These are phyloP conservation scores for Natrix natrix DNA, from an alignment of 2,797 vertebrate species.

Conservation along the genomic window DNA sequence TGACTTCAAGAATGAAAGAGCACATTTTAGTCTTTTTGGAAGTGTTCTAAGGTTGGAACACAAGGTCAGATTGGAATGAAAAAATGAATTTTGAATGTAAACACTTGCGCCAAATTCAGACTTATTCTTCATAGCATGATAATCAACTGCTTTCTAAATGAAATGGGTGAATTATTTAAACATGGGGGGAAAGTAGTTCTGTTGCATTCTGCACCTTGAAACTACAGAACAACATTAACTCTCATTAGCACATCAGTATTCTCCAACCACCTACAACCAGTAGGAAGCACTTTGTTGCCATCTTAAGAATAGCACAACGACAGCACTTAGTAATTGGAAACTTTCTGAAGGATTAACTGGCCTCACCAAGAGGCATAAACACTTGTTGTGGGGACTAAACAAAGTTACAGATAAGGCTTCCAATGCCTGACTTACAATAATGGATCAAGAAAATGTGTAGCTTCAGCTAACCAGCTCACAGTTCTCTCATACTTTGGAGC, in stretches of 20 bases:
- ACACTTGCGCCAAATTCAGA: neutral
- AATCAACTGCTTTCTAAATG: neutral
- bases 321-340: neutral
- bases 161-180: neutral
- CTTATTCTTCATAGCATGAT: neutral
- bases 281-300: neutral
- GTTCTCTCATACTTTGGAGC: neutral
- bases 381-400: neutral
- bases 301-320: neutral
- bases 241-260: neutral
- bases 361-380: neutral
- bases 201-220: neutral
- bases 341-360: neutral
- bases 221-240: neutral
- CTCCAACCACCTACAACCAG: neutral
- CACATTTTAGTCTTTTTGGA: neutral
- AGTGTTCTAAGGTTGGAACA: neutral
- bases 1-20: neutral
- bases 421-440: neutral
- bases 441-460: too few relatives aligned
- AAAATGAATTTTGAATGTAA: neutral
- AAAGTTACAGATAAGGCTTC: too few relatives aligned
- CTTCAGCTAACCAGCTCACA: too few relatives aligned
- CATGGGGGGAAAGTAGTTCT: neutral
- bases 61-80: neutral